Conservation (phyloP, 2,888 invertebrate species). For the Xylota sylvarum region DNA sequence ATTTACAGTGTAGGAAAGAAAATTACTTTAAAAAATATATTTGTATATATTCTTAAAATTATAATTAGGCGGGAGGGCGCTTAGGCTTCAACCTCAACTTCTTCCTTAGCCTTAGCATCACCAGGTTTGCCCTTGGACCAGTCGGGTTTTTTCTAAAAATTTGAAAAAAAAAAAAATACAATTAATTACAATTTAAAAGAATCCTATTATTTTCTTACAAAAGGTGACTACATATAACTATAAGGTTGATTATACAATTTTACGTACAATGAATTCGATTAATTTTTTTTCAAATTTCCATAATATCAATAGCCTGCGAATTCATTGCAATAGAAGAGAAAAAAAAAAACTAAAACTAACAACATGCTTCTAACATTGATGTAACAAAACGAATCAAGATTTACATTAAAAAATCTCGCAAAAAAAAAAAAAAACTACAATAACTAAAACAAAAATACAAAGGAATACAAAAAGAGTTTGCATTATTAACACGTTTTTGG, state of each 20-base stretch:
- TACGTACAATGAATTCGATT: conserved; percentile 43
- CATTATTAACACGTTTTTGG: conserved; percentile 63
- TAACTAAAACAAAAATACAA: conserved; percentile 67
- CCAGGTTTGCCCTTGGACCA: conserved; percentile 96
- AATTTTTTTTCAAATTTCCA: neutral
- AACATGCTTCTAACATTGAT: conserved; percentile 67
- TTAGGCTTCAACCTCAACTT: conserved; percentile 94
- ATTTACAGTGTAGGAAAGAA: conserved; percentile 78
- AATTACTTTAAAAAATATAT: conserved; percentile 83
- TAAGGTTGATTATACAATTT: conserved; percentile 42
- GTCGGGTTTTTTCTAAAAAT: conserved; percentile 95
- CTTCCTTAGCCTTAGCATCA: conserved; percentile 94
- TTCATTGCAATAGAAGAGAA: conserved; percentile 35
- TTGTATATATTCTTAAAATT: conserved; percentile 83
- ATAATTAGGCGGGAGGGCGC: conserved; percentile 84
- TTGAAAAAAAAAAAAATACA: conserved; percentile 28
- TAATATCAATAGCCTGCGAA: conserved; percentile 10
- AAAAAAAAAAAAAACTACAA: conserved; percentile 46
- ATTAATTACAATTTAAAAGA: neutral
- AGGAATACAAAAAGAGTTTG: conserved; percentile 35
- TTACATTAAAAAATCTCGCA: conserved; percentile 61
- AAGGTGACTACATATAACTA: conserved; percentile 70
- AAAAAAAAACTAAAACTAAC: conserved; percentile 43
- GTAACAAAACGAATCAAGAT: conserved; percentile 55
- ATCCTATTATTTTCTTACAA: conserved; percentile 32